These are phyloP conservation scores for Linepithema humile DNA, from an alignment of 1,140 invertebrate species.

Conservation along the genomic window DNA sequence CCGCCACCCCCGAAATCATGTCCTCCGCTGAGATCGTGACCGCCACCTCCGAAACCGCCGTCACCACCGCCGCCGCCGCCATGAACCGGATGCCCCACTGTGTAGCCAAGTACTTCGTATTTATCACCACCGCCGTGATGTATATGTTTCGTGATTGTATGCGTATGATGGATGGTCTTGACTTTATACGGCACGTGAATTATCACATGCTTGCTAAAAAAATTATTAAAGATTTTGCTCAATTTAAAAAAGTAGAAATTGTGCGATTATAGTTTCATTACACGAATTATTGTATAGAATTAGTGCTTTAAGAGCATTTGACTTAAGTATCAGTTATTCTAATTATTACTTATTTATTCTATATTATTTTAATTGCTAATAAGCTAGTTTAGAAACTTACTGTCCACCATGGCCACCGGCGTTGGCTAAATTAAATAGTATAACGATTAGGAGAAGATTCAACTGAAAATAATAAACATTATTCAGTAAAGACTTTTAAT, in stretches of 20 bases:
- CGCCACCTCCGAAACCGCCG: constrained; percentile 47
- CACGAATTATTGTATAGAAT: not conserved
- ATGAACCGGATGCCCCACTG: constrained; percentile 77
- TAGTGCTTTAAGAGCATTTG: too few species aligned
- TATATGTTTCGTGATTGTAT: constrained; percentile 81
- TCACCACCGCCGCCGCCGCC: constrained; percentile 42
- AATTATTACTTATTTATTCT: not conserved
- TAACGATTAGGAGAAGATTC: constrained; percentile 39
- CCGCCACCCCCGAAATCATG: constrained; percentile 34
- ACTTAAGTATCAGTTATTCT: too few species aligned
- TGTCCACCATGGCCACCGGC: constrained; percentile 61
- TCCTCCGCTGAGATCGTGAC: constrained; percentile 26
- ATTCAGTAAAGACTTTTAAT: not conserved
- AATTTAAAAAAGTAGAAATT: not conserved
- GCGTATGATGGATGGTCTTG: constrained; percentile 81
- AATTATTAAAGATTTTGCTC: not conserved
- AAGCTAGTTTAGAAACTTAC: constrained; percentile 64
- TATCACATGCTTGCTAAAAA: constrained; percentile 74
- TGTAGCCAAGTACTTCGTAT: constrained; percentile 79
- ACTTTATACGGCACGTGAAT: constrained; percentile 82
- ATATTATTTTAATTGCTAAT: not conserved
- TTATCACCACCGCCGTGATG: constrained; percentile 77
- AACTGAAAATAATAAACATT: constrained; percentile 60
- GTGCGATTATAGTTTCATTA: not conserved
- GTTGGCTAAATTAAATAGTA: constrained; percentile 41